Evolutionary conservation across 2,888 invertebrate species (phyloP), one percentile per base, ranked within the genome.

Genomic region (Neoascia interrupta): DNA sequence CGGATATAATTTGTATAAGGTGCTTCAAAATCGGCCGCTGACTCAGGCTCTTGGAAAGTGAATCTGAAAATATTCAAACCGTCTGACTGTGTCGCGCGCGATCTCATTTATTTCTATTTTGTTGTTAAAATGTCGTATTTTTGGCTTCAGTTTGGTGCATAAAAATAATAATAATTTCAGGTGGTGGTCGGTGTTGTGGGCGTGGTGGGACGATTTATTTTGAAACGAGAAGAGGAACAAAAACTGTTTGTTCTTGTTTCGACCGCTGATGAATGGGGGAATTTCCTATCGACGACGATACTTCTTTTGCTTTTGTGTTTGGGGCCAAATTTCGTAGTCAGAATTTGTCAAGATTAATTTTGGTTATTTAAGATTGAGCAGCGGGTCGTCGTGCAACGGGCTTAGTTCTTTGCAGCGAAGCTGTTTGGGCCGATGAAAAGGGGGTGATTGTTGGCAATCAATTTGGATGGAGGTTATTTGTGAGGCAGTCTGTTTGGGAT

Each of bases 41-140:
- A 74, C 74, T 74, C 74, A 61, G 47, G 15, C 34, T 23, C 6
- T 8, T 15, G 68, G 61, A 68, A 74, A 74, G 61, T 61, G 74
- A 74, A 56, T 74, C 54, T 68, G 47, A 60, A 74, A 74, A 68
- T 74, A 74, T 74, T 74, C 74, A 61, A 68, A 49, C n/a, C 54
- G 58, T 43, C 21, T 53, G 74, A 60, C 53, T 34, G 68, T n/a
- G n/a, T 68, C 61, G 74, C 47, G 66, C 51, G 74, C 74, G 66
- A 31, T 66, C 53, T 58, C 11, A 16, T 63, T 58, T 45, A 28
- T 31, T 49, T 53, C 54, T 60, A 64, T n/a, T n/a, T n/a, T n/a
- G n/a, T n/a, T n/a, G n/a, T n/a, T n/a, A n/a, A n/a, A n/a, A n/a
- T n/a, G n/a, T n/a, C n/a, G n/a, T n/a, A n/a, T n/a, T n/a, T n/a